Percentiles rank a stretch among this genome's conserved stretches.
phyloP scores from a whole-genome alignment of 2,888 invertebrate genomes.

The Aquatica leii region DNA sequence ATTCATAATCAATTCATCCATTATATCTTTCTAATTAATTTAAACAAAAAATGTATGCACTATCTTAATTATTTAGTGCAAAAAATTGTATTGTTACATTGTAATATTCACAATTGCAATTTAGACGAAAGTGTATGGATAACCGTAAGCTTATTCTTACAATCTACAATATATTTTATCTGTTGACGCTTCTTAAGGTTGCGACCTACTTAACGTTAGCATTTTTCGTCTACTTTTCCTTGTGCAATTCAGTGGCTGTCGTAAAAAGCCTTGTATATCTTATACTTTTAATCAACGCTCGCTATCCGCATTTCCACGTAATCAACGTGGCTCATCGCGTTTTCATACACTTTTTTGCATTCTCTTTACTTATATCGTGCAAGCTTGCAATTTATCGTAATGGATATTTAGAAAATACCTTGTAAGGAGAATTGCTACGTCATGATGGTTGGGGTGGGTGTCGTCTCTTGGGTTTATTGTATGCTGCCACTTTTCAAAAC shows the following conservation, averaged over 20 bases:
- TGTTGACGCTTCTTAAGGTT: conserved; percentile 21
- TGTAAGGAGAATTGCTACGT: conserved; percentile 65
- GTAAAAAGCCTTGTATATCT: conserved; percentile 36
- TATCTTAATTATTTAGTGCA: too few species aligned
- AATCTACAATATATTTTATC: conserved; percentile 25
- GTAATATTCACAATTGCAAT: not conserved
- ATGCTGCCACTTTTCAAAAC: conserved; percentile 67
- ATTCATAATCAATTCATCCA: too few species aligned
- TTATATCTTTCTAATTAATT: too few species aligned
- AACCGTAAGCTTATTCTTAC: conserved; percentile 11
- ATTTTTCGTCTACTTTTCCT: conserved; percentile 34
- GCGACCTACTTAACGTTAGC: conserved; percentile 32
- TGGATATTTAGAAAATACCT: conserved; percentile 55
- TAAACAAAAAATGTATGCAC: too few species aligned
- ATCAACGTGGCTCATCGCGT: conserved; percentile 35
- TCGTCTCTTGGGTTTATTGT: conserved; percentile 64
- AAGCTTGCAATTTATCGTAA: conserved; percentile 35
- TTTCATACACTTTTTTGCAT: conserved; percentile 34
- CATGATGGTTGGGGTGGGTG: conserved; percentile 67
- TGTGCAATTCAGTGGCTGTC: conserved; percentile 33
- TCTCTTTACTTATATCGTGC: conserved; percentile 31
- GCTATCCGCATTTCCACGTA: conserved; percentile 36
- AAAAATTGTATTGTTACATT: too few species aligned
- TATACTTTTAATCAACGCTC: conserved; percentile 37
- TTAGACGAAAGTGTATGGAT: not conserved